A percentile compares a stretch with the other conserved stretches of the same genome.
Evolutionary conservation across 2,797 vertebrate genomes (phyloP).

Genomic region (Micropoecilia bifurca): DNA sequence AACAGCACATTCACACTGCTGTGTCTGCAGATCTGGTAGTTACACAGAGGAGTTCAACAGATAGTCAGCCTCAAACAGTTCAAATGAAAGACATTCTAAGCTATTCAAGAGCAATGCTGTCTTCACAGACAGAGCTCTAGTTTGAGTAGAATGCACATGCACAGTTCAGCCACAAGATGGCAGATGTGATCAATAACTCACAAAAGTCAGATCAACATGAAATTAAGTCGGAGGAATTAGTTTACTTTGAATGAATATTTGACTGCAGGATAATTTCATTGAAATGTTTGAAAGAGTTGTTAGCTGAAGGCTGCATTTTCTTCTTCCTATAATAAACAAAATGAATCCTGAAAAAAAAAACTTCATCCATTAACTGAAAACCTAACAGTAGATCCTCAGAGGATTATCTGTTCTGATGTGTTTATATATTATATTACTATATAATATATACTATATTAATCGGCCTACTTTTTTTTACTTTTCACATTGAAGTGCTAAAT

Average conservation of each 20-base stretch:
- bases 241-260: not conserved
- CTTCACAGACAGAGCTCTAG: not conserved
- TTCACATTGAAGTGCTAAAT: not conserved
- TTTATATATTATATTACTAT: not conserved
- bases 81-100: not conserved
- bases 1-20: not conserved
- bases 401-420: not conserved
- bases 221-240: not conserved
- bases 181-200: constrained; percentile 34
- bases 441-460: not conserved
- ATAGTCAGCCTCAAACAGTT: not conserved
- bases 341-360: not conserved
- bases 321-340: not conserved
- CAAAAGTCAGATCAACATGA: not conserved
- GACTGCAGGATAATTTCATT: not conserved
- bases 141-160: constrained; percentile 27
- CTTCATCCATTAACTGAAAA: not conserved
- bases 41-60: not conserved
- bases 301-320: not conserved
- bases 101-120: not conserved
- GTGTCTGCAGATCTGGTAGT: not conserved
- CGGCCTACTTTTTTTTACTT: not conserved
- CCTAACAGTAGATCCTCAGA: not conserved
- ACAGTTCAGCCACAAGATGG: constrained; percentile 58
- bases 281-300: not conserved